These are phyloP conservation scores for Micromys minutus DNA, from an alignment of 2,113 vertebrate species.

Conservation along the genomic window DNA sequence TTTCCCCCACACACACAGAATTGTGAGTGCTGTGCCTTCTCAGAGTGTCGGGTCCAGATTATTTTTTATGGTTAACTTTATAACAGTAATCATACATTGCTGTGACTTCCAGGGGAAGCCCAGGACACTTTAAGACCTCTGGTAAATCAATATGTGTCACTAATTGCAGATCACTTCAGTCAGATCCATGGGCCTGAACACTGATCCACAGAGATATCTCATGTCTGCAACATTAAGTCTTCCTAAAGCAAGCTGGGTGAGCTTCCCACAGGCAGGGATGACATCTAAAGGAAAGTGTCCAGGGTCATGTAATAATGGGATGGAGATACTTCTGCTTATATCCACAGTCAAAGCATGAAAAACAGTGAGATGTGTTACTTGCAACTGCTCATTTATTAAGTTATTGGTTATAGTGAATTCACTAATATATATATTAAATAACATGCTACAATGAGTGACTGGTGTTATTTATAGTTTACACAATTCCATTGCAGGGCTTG, in stretches of 20 bases:
- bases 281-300: slow-evolving; percentile 50
- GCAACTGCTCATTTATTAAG: neutral
- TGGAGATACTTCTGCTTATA: slow-evolving; percentile 43
- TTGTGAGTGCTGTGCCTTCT: slow-evolving; percentile 52
- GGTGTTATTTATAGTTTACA: slow-evolving; percentile 54
- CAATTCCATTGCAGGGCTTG: slow-evolving; percentile 57
- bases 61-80: slow-evolving; percentile 55
- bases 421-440: slow-evolving; percentile 39
- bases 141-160: neutral
- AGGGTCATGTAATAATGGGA: neutral
- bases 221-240: slow-evolving; percentile 61
- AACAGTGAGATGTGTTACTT: slow-evolving; percentile 57
- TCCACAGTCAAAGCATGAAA: slow-evolving; percentile 51
- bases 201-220: slow-evolving; percentile 16
- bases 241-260: slow-evolving; percentile 60
- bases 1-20: slow-evolving; percentile 74
- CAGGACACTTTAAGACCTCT: slow-evolving; percentile 60
- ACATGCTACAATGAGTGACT: slow-evolving; percentile 41
- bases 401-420: neutral
- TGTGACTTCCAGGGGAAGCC: slow-evolving; percentile 72
- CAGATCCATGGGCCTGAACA: slow-evolving; percentile 25
- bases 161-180: neutral
- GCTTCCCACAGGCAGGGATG: slow-evolving; percentile 45
- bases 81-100: slow-evolving; percentile 65
- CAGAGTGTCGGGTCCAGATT: slow-evolving; percentile 64